Evolutionary conservation across 2,797 vertebrate genomes (phyloP).

Genomic region (Botia almorhae): DNA sequence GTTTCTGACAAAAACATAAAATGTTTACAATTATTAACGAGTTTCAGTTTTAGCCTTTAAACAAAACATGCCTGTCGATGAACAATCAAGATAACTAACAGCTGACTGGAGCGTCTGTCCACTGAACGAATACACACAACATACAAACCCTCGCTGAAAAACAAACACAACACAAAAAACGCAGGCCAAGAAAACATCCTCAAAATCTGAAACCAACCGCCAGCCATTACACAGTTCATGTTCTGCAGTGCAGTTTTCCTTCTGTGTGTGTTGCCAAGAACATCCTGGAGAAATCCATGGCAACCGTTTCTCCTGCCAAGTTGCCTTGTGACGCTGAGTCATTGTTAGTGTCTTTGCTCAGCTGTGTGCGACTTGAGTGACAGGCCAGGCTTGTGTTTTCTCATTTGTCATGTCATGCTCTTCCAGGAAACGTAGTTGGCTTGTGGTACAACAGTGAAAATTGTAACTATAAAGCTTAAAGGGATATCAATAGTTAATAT

Average conservation of each 20-base stretch:
- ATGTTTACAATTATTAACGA: too few species aligned
- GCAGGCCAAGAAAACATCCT: not conserved
- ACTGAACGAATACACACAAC: too few species aligned
- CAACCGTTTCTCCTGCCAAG: slow-evolving; percentile 42
- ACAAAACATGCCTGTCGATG: too few species aligned
- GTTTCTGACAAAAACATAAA: too few species aligned
- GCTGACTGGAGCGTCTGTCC: too few species aligned
- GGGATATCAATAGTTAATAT: too few species aligned
- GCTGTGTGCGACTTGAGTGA: slow-evolving; percentile 13
- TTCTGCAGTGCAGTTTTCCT: not conserved
- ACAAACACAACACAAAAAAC: not conserved
- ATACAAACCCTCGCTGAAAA: not conserved
- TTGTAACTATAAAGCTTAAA: not conserved
- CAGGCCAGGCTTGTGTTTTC: not conserved
- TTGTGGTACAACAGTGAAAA: not conserved
- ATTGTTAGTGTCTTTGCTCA: slow-evolving; percentile 26
- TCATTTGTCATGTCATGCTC: not conserved
- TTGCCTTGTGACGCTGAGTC: slow-evolving; percentile 55
- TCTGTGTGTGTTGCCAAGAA: slow-evolving; percentile 2
- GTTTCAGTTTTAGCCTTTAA: too few species aligned
- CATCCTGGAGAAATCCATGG: slow-evolving; percentile 25
- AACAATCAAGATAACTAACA: too few species aligned
- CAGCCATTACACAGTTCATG: not conserved
- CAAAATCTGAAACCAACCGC: not conserved
- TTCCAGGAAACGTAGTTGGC: not conserved